phyloP scores from a whole-genome alignment of 2,113 vertebrate genomes.

The Ahaetulla prasina region DNA sequence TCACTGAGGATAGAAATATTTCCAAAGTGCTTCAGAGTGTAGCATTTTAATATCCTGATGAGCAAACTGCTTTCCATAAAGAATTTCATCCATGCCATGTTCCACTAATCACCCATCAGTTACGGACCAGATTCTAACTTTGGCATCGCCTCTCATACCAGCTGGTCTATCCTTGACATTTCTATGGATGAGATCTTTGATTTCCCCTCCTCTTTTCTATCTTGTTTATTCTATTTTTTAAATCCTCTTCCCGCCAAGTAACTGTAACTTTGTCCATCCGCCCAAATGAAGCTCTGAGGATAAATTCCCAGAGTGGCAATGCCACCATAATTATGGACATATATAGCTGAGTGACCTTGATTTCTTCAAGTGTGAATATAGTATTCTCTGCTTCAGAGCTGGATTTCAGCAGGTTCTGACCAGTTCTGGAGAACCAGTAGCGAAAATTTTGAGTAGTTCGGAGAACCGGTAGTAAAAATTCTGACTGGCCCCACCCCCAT shows the following conservation, averaged over 20 bases:
- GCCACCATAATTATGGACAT: slow-evolving; percentile 52
- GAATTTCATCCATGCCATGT: background rate
- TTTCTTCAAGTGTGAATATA: background rate
- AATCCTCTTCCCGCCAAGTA: slow-evolving; percentile 67
- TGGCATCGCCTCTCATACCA: background rate
- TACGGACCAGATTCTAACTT: background rate
- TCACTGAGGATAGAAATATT: background rate
- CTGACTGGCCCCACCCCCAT: too few relatives aligned
- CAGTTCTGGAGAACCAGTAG: too few relatives aligned
- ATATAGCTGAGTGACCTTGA: background rate
- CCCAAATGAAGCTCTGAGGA: slow-evolving; percentile 84
- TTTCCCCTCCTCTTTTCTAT: background rate
- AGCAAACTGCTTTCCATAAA: background rate
- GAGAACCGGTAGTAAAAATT: too few relatives aligned
- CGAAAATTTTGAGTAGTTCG: too few relatives aligned
- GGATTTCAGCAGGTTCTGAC: too few relatives aligned
- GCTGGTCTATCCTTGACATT: background rate
- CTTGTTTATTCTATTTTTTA: slow-evolving; percentile 69
- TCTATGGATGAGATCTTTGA: background rate
- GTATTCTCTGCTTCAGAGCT: background rate
- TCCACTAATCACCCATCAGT: background rate
- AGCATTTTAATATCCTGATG: background rate
- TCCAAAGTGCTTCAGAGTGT: background rate
- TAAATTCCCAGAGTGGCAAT: slow-evolving; percentile 89
- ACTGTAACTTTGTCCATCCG: slow-evolving; percentile 87